Evolutionary conservation across 2,113 vertebrate species (phyloP).

Genomic region (Sterrhoptilus dennistouni): DNA sequence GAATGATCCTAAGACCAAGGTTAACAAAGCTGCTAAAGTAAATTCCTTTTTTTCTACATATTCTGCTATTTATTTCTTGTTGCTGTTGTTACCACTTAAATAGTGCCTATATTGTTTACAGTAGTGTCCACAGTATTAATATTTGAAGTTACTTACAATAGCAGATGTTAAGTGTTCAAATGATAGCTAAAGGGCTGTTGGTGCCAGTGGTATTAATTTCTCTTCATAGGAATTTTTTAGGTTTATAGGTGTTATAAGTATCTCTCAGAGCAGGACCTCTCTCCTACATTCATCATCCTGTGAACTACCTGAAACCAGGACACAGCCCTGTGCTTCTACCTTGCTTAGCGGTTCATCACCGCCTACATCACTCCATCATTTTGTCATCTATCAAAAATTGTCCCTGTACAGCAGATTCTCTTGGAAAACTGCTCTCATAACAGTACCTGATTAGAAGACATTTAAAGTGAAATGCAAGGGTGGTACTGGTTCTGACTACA

Average conservation of each 20-base stretch:
- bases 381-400: background rate
- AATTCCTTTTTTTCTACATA: background rate
- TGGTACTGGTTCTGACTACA: background rate
- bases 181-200: background rate
- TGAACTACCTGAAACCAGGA: background rate
- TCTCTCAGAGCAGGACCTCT: background rate
- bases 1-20: background rate
- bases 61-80: background rate
- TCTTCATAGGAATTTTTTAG: background rate
- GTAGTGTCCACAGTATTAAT: background rate
- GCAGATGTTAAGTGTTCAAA: background rate
- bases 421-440: background rate
- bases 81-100: background rate
- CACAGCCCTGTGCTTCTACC: background rate
- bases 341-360: background rate
- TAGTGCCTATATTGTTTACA: background rate
- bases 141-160: background rate
- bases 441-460: background rate
- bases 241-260: background rate
- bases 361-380: background rate
- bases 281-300: background rate
- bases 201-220: background rate
- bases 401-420: background rate
- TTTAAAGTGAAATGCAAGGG: background rate
- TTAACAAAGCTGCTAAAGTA: background rate